Evolutionary conservation across 2,888 invertebrate species (phyloP), one percentile per base, ranked within the genome.

Genomic region (Hirudinaria manillensis): DNA sequence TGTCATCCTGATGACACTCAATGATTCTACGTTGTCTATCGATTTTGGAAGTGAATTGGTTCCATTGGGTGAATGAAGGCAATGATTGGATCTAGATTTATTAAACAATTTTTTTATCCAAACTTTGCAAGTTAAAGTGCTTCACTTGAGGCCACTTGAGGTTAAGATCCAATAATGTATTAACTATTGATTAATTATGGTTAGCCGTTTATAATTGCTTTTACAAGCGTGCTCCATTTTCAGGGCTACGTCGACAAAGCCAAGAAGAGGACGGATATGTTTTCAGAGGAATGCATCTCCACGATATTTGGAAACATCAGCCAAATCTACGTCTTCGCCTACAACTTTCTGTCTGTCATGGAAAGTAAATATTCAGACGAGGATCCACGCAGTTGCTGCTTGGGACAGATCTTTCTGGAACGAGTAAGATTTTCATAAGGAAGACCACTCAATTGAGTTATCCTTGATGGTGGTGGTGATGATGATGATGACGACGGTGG

Each of bases 241-340:
- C 88, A 90, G 87, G 91, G 92, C 45, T 93, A 92, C 85, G 87
- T 93, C 78, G 89, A 90, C 67, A 92, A 92, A 82, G 91, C 92
- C 82, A 88, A 90, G 77, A 89, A 90, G 81, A 89, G 92, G 73
- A 88, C 88, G 70, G 92, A 93, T 82, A 90, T 93, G 89, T 93
- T 93, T 85, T 89, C 89, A 68, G 88, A 89, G 66, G 90, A 90
- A 80, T 90, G 90, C 82, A 89, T 92, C 77, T 87, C 88, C 77
- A 89, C 90, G 74, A 92, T 93, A 81, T 93, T 93, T 86, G 91
- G 91, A 72, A 93, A 93, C 85, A 88, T 93, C 78, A 91, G 91
- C 82, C 89, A 90, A 36, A 85, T 87, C 66, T 88, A 91, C 80
- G 87, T 88, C 80, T 92, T 93, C 84, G 92, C 93, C 82, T 88